phyloP scores from a whole-genome alignment of 2,888 invertebrate genomes.

The Cosmopolites sordidus region DNA sequence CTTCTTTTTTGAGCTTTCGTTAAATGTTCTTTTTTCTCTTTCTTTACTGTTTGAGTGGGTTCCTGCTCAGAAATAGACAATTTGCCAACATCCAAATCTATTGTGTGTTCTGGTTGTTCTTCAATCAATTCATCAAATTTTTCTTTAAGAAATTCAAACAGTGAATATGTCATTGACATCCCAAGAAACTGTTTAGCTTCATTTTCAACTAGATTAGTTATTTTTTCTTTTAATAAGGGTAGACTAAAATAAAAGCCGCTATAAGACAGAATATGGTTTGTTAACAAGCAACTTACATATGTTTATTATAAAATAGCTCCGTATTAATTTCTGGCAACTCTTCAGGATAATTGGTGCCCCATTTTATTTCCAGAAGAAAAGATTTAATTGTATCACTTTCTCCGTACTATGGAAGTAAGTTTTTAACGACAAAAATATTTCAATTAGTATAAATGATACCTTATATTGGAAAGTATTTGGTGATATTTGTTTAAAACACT shows the following conservation, averaged over 20 bases:
- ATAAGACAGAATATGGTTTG: background rate
- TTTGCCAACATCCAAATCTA: constrained; percentile 52
- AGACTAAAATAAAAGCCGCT: constrained; percentile 50
- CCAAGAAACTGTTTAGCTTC: constrained; percentile 83
- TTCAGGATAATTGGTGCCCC: constrained; percentile 83
- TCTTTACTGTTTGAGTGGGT: constrained; percentile 53
- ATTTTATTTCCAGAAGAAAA: constrained; percentile 81
- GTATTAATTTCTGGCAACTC: constrained; percentile 76
- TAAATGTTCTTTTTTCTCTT: constrained; percentile 74
- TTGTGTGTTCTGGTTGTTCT: constrained; percentile 60
- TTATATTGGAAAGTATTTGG: constrained; percentile 85
- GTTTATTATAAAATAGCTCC: constrained; percentile 90
- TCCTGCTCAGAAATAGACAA: constrained; percentile 46
- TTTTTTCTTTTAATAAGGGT: constrained; percentile 65
- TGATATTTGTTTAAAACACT: constrained; percentile 75
- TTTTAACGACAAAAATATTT: background rate
- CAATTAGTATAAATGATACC: constrained; percentile 58
- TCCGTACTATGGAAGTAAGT: constrained; percentile 60
- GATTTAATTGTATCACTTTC: constrained; percentile 75
- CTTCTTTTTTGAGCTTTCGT: constrained; percentile 89
- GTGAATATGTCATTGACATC: constrained; percentile 89
- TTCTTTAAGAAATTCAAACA: constrained; percentile 89
- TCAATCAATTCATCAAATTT: constrained; percentile 65
- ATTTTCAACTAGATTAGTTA: constrained; percentile 56
- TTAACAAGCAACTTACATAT: constrained; percentile 63